These are phyloP conservation scores for Rynchops niger DNA, from an alignment of 2,113 vertebrate species.

Conservation along the genomic window DNA sequence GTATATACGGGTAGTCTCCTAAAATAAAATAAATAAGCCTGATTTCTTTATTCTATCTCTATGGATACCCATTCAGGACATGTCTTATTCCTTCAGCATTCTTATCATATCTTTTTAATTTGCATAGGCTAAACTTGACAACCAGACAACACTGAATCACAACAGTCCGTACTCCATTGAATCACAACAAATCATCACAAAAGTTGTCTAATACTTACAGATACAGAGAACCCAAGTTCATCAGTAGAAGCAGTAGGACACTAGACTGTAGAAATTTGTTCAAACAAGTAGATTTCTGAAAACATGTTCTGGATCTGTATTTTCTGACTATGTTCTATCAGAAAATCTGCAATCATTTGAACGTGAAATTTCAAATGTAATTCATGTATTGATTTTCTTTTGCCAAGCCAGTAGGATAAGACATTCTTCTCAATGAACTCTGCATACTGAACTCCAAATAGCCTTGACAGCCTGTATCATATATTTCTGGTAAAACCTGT, in stretches of 20 bases:
- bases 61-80: not conserved
- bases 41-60: not conserved
- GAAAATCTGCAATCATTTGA: not conserved
- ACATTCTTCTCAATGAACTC: not conserved
- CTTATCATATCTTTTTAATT: not conserved
- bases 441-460: not conserved
- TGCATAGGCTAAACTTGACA: not conserved
- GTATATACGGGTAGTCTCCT: not conserved
- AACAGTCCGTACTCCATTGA: not conserved
- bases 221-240: not conserved
- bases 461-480: not conserved
- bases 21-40: not conserved
- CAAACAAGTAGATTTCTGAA: not conserved
- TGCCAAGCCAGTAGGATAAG: not conserved
- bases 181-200: not conserved
- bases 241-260: not conserved
- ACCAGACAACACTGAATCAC: not conserved
- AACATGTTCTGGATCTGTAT: not conserved
- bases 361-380: not conserved
- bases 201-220: not conserved
- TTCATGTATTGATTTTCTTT: not conserved
- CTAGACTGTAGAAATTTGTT: not conserved
- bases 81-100: not conserved
- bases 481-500: not conserved
- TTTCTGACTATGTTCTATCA: not conserved